phyloP scores from a whole-genome alignment of 92 coral and sea anemone genomes.

The Muricea muricata region DNA sequence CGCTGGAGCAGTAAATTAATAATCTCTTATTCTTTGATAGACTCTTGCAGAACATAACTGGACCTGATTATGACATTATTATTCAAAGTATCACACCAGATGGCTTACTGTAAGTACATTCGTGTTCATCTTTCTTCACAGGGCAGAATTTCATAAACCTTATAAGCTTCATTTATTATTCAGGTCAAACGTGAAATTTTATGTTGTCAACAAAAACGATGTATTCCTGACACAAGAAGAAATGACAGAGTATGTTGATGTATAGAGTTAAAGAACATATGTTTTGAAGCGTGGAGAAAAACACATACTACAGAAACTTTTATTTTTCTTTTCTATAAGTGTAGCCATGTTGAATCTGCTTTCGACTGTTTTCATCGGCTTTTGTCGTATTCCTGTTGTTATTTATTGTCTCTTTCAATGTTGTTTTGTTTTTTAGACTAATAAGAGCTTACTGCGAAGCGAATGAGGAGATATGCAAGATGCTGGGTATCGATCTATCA shows the following conservation, averaged over 20 bases:
- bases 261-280: no score
- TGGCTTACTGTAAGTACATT: slow-evolving; percentile 7
- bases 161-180: no score
- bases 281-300: no score
- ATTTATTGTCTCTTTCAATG: not conserved
- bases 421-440: not conserved
- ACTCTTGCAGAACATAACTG: slow-evolving; percentile 35
- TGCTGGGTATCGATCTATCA: slow-evolving; percentile 1
- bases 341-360: no score
- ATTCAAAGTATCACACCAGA: slow-evolving; percentile 1
- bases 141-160: no score
- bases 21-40: not conserved
- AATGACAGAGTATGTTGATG: slow-evolving; percentile 21
- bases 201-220: slow-evolving; percentile 13
- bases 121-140: not conserved
- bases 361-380: no score
- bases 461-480: slow-evolving; percentile 27
- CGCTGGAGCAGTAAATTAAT: no score
- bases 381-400: no score
- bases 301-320: no score
- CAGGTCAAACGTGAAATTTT: slow-evolving; percentile 29
- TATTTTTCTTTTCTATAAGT: no score
- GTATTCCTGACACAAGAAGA: slow-evolving; percentile 17
- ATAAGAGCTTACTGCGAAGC: slow-evolving; percentile 2
- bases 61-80: slow-evolving; percentile 19